A percentile compares a stretch with the other conserved stretches of the same genome.
Conservation (phyloP, 2,113 vertebrate species). For the Halichoerus grypus region DNA sequence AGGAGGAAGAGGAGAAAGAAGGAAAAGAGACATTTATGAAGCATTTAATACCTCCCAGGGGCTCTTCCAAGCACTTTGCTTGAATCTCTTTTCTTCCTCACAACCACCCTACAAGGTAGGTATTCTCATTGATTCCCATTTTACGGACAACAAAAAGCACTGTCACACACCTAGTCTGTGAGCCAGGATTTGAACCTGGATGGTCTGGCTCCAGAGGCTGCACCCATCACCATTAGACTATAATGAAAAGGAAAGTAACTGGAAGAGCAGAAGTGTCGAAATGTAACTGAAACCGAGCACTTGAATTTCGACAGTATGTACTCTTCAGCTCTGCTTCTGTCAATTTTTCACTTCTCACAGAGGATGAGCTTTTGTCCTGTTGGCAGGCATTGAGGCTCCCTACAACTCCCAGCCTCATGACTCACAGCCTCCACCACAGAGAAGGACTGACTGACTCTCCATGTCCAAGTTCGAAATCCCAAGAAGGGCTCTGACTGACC, state of each 20-base stretch:
- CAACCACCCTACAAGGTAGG: neutral
- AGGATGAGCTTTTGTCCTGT: neutral
- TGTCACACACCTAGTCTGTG: neutral
- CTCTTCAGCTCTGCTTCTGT: neutral
- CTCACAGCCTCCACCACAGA: neutral
- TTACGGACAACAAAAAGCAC: neutral
- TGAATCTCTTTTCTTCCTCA: neutral
- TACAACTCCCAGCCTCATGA: neutral
- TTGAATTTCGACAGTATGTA: neutral
- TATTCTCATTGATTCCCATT: slow-evolving; percentile 1
- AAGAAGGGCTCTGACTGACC: neutral
- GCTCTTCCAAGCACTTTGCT: neutral
- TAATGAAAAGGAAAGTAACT: neutral
- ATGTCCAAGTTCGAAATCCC: neutral
- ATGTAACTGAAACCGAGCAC: neutral
- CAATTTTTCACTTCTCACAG: neutral
- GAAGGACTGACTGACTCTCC: neutral
- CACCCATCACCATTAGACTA: neutral
- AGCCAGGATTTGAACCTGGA: neutral
- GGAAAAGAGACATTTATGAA: neutral
- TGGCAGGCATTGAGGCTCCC: neutral
- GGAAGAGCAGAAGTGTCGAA: neutral
- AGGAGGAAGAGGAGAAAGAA: neutral
- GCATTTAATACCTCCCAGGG: neutral
- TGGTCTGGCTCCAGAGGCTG: neutral